Percentiles rank a stretch among this genome's conserved stretches.
Evolutionary conservation across 2,113 vertebrate species (phyloP).

Genomic region (Microcebus ravelobensis): DNA sequence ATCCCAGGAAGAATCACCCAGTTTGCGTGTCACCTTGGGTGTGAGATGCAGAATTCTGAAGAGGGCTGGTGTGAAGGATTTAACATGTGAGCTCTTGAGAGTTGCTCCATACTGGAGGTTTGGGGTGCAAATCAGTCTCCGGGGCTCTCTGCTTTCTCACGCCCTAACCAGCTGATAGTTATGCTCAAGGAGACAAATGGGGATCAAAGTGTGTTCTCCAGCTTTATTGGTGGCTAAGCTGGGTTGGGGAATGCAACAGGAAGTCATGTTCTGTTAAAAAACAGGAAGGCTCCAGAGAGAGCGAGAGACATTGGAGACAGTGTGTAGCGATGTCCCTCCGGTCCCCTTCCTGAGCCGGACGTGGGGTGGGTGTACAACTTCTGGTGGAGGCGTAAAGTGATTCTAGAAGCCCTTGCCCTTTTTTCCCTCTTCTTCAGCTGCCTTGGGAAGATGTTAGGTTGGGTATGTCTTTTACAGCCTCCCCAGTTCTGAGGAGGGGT

Average conservation of each 20-base stretch:
- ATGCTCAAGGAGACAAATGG: not conserved
- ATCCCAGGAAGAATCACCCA: constrained; percentile 70
- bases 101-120: not conserved
- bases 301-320: not conserved
- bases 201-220: not conserved
- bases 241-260: not conserved
- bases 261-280: not conserved
- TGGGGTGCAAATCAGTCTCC: not conserved
- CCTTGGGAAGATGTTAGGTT: not conserved
- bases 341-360: not conserved
- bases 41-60: constrained; percentile 70
- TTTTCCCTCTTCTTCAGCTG: not conserved
- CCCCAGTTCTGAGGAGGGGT: not conserved
- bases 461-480: not conserved
- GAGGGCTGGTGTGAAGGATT: constrained; percentile 63
- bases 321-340: not conserved
- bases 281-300: not conserved
- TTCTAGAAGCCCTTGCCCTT: not conserved
- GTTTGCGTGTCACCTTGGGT: constrained; percentile 74
- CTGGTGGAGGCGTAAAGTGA: not conserved
- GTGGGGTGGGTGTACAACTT: not conserved
- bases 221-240: not conserved
- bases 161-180: not conserved
- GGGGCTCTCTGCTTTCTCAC: rapidly evolving
- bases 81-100: not conserved